Evolutionary conservation across 2,888 invertebrate genomes (phyloP), one percentile per base, ranked within the genome.

Genomic region (Catocala fraxini): DNA sequence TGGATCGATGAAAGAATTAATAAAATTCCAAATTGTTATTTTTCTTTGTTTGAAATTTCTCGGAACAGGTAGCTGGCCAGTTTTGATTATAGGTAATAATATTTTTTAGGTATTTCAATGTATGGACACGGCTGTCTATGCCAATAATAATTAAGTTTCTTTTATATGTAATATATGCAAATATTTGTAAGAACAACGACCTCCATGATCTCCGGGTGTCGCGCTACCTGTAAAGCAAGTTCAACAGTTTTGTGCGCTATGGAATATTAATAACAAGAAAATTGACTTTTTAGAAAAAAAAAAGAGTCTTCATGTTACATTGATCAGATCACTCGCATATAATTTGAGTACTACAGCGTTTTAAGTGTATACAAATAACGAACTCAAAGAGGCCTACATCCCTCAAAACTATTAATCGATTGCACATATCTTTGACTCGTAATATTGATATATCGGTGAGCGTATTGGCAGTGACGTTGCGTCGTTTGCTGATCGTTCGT

Each of bases 21-120:
- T 87, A 84, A 85, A 83, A 88, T 88, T 88, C 83, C 72, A 84
- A 86, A 84, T 84, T 72, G 80, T 83, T 84, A 63, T 84, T 88
- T 84, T 82, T 83, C 80, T 62, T 79, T 73, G 68, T 70, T 73
- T 60, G 74, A 83, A 80, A 86, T 82, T 83, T 86, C 80, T 81
- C 66, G 71, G 85, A 88, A 93, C 93, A 93, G 93, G 93, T 93
- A 92, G 91, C 86, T 64, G 80, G 82, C 76, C 81, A 83, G 84
- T 79, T 82, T 75, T 81, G 82, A 84, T 86, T 77, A 73, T 75
- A 60, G 62, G 53, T 78, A 74, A 76, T 65, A 64, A 73, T 78
- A 68, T 75, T 69, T 59, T 66, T 67, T 79, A 77, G 79, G 79
- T 81, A 76, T 79, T 65, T 73, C 61, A 63, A 68, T 56, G 65